Conservation (phyloP, 1,140 invertebrate species). For the Anastrepha obliqua region DNA sequence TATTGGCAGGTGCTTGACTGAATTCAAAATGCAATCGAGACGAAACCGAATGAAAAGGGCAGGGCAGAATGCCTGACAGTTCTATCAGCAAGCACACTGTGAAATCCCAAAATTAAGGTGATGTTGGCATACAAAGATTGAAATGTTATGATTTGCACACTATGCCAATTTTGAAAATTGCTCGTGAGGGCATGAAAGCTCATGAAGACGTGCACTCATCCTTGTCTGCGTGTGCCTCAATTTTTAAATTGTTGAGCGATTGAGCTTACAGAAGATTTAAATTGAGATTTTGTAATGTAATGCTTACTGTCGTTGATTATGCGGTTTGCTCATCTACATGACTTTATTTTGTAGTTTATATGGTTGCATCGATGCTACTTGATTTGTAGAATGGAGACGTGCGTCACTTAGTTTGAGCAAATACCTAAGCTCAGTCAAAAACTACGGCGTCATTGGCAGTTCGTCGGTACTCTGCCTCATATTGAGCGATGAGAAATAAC, state of each 20-base stretch:
- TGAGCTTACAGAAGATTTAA: slow-evolving; percentile 24
- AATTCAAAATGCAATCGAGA: slow-evolving; percentile 30
- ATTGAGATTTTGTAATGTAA: slow-evolving; percentile 16
- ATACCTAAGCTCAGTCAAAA: not conserved
- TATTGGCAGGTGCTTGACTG: slow-evolving; percentile 46
- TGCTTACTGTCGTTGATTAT: not conserved
- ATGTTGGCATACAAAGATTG: slow-evolving; percentile 40
- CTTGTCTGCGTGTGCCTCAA: not conserved
- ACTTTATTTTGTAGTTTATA: not conserved
- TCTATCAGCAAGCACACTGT: not conserved
- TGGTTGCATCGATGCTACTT: not conserved
- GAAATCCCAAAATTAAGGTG: not conserved
- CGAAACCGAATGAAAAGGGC: not conserved
- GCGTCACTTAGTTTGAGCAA: not conserved
- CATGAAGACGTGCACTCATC: not conserved
- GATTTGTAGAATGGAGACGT: not conserved
- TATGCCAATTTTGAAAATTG: slow-evolving; percentile 27
- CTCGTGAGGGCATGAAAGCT: not conserved
- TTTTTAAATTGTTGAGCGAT: not conserved
- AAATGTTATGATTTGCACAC: slow-evolving; percentile 52
- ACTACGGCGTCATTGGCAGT: not conserved
- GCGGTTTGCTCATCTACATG: not conserved
- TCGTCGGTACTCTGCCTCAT: too few species aligned
- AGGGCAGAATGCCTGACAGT: too few species aligned
- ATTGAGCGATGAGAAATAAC: too few species aligned